Evolutionary conservation across 92 coral and sea anemone genomes (phyloP).

Genomic region (Heteractis magnifica): DNA sequence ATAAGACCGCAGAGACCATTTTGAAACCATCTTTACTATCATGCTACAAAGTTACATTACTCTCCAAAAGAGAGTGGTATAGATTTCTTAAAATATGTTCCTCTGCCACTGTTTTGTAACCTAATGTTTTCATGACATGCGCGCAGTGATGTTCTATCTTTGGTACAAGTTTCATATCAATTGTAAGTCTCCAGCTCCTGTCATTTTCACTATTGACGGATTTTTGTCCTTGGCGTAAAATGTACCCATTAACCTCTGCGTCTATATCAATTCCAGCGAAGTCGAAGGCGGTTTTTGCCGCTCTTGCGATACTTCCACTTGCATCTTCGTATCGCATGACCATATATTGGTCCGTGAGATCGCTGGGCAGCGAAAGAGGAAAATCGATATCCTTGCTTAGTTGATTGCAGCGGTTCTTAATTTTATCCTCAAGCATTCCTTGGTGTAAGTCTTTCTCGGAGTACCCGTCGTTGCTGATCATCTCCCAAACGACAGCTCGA

Average conservation of each 20-base stretch:
- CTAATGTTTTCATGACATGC: conserved; percentile 33
- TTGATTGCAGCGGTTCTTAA: conserved; percentile 38
- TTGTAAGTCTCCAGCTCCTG: conserved; percentile 31
- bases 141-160: conserved; percentile 34
- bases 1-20: no score
- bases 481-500: conserved; percentile 58
- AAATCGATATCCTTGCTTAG: conserved; percentile 38
- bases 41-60: neutral
- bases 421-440: conserved; percentile 18
- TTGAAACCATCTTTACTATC: neutral
- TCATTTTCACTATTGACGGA: neutral
- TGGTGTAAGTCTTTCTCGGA: neutral
- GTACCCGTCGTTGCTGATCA: conserved; percentile 26
- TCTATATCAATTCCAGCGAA: conserved; percentile 40
- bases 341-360: conserved; percentile 18
- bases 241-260: conserved; percentile 37
- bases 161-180: neutral
- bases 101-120: conserved; percentile 13
- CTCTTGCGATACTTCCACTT: conserved; percentile 9
- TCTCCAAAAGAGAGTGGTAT: conserved; percentile 7
- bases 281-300: conserved; percentile 33
- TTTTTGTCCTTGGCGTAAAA: conserved; percentile 1
- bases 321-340: conserved; percentile 59
- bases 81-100: conserved; percentile 6
- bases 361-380: conserved; percentile 19